These are phyloP conservation scores for Eupithecia pulchellata DNA, from an alignment of 2,888 invertebrate species.

Conservation along the genomic window DNA sequence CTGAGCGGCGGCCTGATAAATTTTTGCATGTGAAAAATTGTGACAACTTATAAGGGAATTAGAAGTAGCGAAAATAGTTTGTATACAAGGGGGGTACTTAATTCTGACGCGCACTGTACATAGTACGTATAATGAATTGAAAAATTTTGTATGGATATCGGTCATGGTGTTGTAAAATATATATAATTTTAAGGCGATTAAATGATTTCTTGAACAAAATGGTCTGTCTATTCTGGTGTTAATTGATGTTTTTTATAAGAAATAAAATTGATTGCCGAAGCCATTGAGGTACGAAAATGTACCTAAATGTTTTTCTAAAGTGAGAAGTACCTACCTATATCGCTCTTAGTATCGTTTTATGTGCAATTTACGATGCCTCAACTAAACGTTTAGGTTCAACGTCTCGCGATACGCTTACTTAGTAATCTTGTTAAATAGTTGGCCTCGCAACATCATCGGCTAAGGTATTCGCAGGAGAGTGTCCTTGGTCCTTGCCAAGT, in stretches of 20 bases:
- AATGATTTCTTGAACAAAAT: neutral
- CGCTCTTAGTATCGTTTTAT: conserved; percentile 56
- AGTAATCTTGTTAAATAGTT: conserved; percentile 44
- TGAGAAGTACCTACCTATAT: conserved; percentile 53
- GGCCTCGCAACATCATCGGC: conserved; percentile 45
- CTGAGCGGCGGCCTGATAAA: too few relatives aligned
- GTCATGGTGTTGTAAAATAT: neutral
- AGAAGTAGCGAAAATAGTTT: too few relatives aligned
- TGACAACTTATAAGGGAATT: too few relatives aligned
- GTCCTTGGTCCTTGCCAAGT: conserved; percentile 66
- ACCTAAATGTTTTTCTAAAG: conserved; percentile 52
- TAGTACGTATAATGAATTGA: neutral
- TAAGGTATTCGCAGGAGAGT: conserved; percentile 53
- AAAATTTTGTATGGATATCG: neutral
- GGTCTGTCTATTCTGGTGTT: neutral
- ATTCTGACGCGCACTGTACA: too few relatives aligned
- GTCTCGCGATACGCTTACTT: conserved; percentile 42
- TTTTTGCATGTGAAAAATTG: too few relatives aligned
- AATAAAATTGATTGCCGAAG: conserved; percentile 45
- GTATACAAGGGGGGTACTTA: too few relatives aligned
- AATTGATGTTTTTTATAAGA: neutral
- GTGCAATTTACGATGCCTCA: conserved; percentile 53
- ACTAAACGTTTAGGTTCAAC: conserved; percentile 47
- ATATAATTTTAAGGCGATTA: neutral
- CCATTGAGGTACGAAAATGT: neutral